These are phyloP conservation scores for Steromphala cineraria DNA, from an alignment of 2,888 invertebrate species.

Conservation along the genomic window DNA sequence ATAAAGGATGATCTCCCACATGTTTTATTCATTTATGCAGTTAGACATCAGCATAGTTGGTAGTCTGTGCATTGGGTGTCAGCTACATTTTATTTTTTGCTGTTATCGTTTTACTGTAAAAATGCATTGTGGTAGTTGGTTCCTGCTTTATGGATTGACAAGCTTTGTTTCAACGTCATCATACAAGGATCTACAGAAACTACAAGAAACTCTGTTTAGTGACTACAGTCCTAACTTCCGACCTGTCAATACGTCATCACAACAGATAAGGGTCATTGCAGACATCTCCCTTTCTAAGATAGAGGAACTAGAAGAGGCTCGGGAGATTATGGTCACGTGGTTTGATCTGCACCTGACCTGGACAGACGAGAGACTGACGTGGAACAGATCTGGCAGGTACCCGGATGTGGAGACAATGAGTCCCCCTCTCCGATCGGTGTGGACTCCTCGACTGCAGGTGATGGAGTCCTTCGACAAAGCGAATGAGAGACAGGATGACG, in stretches of 20 bases:
- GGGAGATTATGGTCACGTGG: neutral
- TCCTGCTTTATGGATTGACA: too few relatives aligned
- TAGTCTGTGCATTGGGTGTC: too few relatives aligned
- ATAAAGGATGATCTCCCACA: too few relatives aligned
- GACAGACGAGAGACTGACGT: neutral
- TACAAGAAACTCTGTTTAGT: neutral
- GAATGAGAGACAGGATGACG: neutral
- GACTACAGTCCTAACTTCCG: neutral
- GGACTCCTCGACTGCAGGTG: neutral
- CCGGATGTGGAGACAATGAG: neutral
- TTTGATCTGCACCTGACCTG: neutral
- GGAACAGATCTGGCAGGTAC: neutral
- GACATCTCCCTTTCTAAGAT: neutral
- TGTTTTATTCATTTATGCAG: too few relatives aligned
- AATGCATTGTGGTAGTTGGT: too few relatives aligned
- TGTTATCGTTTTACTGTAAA: too few relatives aligned
- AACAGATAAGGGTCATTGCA: neutral
- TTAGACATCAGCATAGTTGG: too few relatives aligned
- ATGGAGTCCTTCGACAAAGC: neutral
- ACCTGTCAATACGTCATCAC: neutral
- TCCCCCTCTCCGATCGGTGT: neutral
- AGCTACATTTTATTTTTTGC: too few relatives aligned
- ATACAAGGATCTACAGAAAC: neutral
- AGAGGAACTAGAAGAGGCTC: neutral
- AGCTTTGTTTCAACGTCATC: neutral